phyloP scores from a whole-genome alignment of 2,888 invertebrate species.

The Cosmia trapezina region DNA sequence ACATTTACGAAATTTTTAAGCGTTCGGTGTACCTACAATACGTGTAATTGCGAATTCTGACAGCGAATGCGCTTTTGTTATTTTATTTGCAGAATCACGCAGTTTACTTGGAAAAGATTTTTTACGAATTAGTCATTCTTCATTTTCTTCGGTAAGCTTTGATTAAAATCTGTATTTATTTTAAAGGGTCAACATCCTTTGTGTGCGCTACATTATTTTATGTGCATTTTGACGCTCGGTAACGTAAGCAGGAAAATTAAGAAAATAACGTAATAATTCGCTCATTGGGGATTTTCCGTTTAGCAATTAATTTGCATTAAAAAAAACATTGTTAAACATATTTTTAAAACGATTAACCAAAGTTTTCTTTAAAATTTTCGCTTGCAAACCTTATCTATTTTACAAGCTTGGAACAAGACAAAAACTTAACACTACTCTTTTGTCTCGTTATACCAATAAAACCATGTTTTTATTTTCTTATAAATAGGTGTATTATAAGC shows the following conservation, averaged over 20 bases:
- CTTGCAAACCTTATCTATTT: neutral
- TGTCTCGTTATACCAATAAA: conserved; percentile 16
- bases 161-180: conserved; percentile 74
- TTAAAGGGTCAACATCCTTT: conserved; percentile 55
- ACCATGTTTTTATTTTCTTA: conserved; percentile 17
- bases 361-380: neutral
- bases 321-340: neutral
- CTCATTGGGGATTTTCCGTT: conserved; percentile 43
- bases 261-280: conserved; percentile 29
- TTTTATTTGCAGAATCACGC: conserved; percentile 85
- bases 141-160: conserved; percentile 69
- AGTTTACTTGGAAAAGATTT: conserved; percentile 86
- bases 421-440: neutral
- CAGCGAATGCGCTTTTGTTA: conserved; percentile 78
- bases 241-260: conserved; percentile 35
- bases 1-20: conserved; percentile 82
- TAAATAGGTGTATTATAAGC: conserved; percentile 49
- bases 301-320: neutral
- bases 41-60: conserved; percentile 82
- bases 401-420: neutral
- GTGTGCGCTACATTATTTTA: conserved; percentile 30
- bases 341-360: neutral
- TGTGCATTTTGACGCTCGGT: neutral
- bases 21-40: conserved; percentile 65
- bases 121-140: conserved; percentile 84